Conservation (phyloP, 2,888 invertebrate species). For the Monoplex corrugatus region DNA sequence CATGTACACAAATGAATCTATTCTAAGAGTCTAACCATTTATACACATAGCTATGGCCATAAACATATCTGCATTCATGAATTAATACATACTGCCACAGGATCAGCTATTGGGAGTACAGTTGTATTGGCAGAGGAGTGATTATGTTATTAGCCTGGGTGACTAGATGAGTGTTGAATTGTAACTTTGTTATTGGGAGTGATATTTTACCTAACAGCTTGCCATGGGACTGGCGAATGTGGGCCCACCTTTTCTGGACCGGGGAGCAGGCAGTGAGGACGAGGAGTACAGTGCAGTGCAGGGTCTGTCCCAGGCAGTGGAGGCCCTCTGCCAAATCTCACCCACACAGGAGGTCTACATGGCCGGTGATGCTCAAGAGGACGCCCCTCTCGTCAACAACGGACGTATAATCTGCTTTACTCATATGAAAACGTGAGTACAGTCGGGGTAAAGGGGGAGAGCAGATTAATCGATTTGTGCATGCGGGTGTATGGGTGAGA, state of each 20-base stretch:
- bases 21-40: too few species aligned
- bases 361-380: conserved; percentile 83
- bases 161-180: too few species aligned
- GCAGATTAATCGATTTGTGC: neutral
- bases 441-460: neutral
- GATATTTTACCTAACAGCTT: conserved; percentile 84
- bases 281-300: conserved; percentile 85
- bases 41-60: too few species aligned
- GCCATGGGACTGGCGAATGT: conserved; percentile 91
- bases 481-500: conserved; percentile 77
- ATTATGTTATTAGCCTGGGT: too few species aligned
- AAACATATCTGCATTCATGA: too few species aligned
- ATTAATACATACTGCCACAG: too few species aligned
- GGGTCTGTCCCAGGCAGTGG: conserved; percentile 92
- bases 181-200: too few species aligned
- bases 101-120: too few species aligned
- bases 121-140: too few species aligned
- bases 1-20: too few species aligned
- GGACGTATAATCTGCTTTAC: conserved; percentile 96
- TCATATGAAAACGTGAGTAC: conserved; percentile 86
- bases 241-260: conserved; percentile 85
- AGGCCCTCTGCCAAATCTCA: conserved; percentile 91
- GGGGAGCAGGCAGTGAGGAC: conserved; percentile 53
- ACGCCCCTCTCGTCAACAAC: conserved; percentile 82
- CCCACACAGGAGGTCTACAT: conserved; percentile 87